Base-by-base conservation (phyloP, 2,888 invertebrate genomes). In the Sclerodermus sp. region DNA sequence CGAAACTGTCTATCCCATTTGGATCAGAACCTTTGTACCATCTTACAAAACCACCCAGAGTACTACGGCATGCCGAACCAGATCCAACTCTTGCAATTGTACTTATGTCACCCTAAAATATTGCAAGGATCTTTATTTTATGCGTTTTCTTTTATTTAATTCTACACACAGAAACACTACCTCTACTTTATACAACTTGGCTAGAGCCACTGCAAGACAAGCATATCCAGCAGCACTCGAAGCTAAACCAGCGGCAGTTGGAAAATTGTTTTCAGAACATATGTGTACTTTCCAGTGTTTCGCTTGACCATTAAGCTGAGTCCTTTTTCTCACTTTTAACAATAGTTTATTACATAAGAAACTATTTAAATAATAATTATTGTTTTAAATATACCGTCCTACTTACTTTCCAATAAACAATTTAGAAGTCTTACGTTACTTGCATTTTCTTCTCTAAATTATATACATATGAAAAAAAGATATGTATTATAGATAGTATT, bases 191-290 rank as follows among this genome's bases (percentile, higher is more conserved):
- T 89, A 94, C 1, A 93, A 79, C 61, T 85, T 83, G 0, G 92
- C 88, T 48, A 97, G 78, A 0, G 93, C 87, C 40, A 62, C 50
- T 37, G 69, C 68, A 3, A 97, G 80, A 74, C 96, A 96, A 1
- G 98, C 97, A 78, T 96, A 98, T 2, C 99, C 99, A 36, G 99
- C 96, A 18, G 99, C 98, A 49, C 97, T 97, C 1, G 97, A 98
- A 0, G 99, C 99, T 42, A 99, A 82, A 1, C 99, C 99, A 47
- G 98, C 97, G 2, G 96, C 96, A 2, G 98, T 98, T 10, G 99
- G 99, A 73, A 99, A 99, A 81, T 98, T 98, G 78, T 99, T 99
- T 71, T 87, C 87, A 0, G 94, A 94, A 73, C 89, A 90, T 65
- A 94, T 87, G 62, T 88, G 89, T 32, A 94, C 73, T 70, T 90